phyloP scores from a whole-genome alignment of 2,797 vertebrate species.

The Lindbergichthys nudifrons region DNA sequence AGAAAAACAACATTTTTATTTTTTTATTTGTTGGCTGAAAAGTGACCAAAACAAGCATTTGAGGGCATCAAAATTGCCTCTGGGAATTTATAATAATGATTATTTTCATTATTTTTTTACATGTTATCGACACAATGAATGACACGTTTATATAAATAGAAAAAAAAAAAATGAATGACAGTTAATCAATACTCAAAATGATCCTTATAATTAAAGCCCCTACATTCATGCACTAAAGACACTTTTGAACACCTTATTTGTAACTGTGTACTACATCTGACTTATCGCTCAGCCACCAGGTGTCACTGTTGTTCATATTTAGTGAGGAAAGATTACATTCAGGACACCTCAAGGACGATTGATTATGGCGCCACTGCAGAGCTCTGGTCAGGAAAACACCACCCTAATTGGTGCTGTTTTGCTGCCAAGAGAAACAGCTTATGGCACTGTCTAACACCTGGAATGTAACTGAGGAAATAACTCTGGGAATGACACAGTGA shows the following conservation, averaged over 20 bases:
- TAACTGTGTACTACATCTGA: accelerated
- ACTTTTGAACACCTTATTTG: background rate
- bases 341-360: constrained; percentile 53
- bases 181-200: no score
- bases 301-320: constrained; percentile 62
- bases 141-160: background rate
- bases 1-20: no score
- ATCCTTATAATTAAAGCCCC: background rate
- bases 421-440: constrained; percentile 29
- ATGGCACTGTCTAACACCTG: constrained; percentile 45
- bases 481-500: background rate
- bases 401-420: constrained; percentile 13
- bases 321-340: background rate
- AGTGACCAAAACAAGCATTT: background rate
- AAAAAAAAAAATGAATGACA: no score
- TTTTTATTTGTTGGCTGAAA: no score
- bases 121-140: accelerated
- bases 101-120: background rate
- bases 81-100: no score
- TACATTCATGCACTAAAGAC: background rate
- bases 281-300: constrained; percentile 43
- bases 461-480: constrained; percentile 25
- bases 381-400: constrained; percentile 38
- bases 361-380: constrained; percentile 20
- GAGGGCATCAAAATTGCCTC: background rate